Base-by-base conservation (phyloP, 2,113 vertebrate species). In the Pterocles orientalis region DNA sequence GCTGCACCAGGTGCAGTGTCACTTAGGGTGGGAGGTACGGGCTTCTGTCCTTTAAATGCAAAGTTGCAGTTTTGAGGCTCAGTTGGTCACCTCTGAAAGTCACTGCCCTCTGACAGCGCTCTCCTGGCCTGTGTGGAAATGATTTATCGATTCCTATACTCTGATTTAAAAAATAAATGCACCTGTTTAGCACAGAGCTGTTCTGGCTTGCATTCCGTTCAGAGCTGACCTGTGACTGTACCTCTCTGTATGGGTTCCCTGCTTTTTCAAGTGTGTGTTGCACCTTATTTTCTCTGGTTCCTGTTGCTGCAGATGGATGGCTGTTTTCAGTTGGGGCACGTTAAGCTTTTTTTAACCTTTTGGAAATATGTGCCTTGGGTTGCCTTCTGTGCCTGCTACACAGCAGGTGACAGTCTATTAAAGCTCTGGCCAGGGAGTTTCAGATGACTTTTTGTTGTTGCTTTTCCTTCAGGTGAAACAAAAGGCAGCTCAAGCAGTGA, bases 251-350 rank as follows among this genome's bases (percentile, higher is more conserved):
- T 24, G 50, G 25, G 1, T 14, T 85, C 13, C 34, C 41, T 51
- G 4, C 26, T 57, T 39, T 83, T 65, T n/a, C 5, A n/a, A 43
- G n/a, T 25, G 3, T 0, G 0, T 41, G 34, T 90, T 92, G 10
- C 33, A 28, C 33, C 39, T 60, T 51, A 56, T 82, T 80, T 43
- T 29, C 62, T 39, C 41, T 11, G 47, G 18, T n/a, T 87, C 14
- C 62, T 83, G 56, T 62, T 45, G 17, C 69, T 62, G 0, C 53
- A 77, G 87, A 66, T 43, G 61, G 66, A 61, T 80, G 10, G 31
- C 19, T 1, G 3, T 45, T 78, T 16, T 36, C 66, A 69, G 58
- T 29, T 1, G 1, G 1, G 81, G 39, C 43, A 45, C 14, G 0
- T 12, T 39, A 12, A 21, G 41, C 15, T 70, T 12, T 47, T 47